Evolutionary conservation across 1,140 invertebrate genomes (phyloP), one percentile per base, ranked within the genome.

Genomic region (Nylanderia fulva): DNA sequence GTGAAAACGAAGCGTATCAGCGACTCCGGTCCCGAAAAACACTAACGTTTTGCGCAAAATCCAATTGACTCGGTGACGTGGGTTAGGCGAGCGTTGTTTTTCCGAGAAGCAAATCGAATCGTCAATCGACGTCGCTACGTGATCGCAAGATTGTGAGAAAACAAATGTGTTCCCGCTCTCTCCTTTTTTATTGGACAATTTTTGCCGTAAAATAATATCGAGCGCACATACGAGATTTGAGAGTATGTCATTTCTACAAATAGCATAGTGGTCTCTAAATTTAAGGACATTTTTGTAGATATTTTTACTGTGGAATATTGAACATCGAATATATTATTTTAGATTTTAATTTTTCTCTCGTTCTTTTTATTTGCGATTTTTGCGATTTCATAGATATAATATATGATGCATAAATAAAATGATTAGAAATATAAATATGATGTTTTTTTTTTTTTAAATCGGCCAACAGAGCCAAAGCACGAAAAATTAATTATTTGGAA

Each of bases 1-100:
- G 66, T 33, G 66, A n/a, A 58, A 82, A 82, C 52, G 66, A 58
- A 58, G 66, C 66, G 33, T 29, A 60, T 6, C 72, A 18, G 29
- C 27, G n/a, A 24, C 36, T 18, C 60, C 60, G 29, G 8, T 18
- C n/a, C 29, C 33, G 52, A 82, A 82, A 82, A 82, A 82, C 52
- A n/a, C 54, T 72, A 71, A 58, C 77, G 18, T 72, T 58, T 29
- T 21, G 11, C 52, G 11, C 24, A 24, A 72, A 72, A 82, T 82
- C 54, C 52, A 82, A 42, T 82, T 45, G 36, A 72, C 27, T 72
- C 54, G 60, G 18, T 13, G 39, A 27, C 15, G 77, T 58, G 8
- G 11, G 15, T 29, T 39, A 29, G 6, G 18, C 33, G 11, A 45
- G n/a, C 36, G n/a, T 72, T 82, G 66, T 82, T 82, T 82, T 71